phyloP scores from a whole-genome alignment of 2,113 vertebrate species.

The Theristicus caerulescens region DNA sequence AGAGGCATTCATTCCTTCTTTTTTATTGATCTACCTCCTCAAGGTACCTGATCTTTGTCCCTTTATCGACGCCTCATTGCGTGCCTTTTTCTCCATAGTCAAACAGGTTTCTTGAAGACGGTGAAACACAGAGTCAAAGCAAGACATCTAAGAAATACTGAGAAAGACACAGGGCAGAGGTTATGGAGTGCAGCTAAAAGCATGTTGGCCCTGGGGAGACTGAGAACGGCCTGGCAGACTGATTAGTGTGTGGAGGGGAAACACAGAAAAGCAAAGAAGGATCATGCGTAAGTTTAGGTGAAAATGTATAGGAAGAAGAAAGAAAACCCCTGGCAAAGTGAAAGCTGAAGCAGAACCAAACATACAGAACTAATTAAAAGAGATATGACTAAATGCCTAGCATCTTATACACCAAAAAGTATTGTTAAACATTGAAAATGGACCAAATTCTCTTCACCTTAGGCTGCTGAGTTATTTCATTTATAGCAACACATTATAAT shows the following conservation, averaged over 20 bases:
- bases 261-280: neutral
- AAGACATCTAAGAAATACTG: neutral
- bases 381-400: neutral
- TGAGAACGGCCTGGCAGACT: neutral
- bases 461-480: neutral
- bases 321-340: neutral
- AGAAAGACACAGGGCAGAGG: neutral
- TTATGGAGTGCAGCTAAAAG: neutral
- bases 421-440: neutral
- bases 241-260: neutral
- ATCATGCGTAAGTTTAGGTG: neutral
- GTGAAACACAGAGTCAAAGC: neutral
- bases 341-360: neutral
- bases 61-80: constrained; percentile 27
- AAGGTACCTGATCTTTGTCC: constrained; percentile 38
- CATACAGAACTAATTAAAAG: neutral
- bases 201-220: neutral
- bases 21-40: constrained; percentile 35
- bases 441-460: neutral
- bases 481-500: neutral
- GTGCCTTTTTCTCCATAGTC: neutral
- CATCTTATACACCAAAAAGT: neutral
- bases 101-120: neutral
- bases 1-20: neutral
- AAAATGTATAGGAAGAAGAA: neutral